phyloP scores from a whole-genome alignment of 2,113 vertebrate species.

The Scartelaos histophorus region DNA sequence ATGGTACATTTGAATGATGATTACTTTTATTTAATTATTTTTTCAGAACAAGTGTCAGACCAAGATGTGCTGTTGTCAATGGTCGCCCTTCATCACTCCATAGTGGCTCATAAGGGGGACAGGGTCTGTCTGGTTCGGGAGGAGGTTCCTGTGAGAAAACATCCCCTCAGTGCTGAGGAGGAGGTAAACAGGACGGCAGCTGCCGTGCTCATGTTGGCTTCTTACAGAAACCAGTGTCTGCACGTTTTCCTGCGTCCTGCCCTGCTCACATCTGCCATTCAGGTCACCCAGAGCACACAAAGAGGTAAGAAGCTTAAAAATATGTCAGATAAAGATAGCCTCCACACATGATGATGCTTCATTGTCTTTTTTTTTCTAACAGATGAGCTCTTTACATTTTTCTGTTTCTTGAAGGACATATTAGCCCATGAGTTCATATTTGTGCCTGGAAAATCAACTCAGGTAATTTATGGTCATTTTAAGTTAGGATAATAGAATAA shows the following conservation, averaged over 20 bases:
- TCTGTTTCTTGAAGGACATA: conserved; percentile 83
- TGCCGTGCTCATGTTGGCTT: conserved; percentile 81
- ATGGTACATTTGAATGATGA: background rate
- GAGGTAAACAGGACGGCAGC: conserved; percentile 69
- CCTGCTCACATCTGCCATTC: conserved; percentile 81
- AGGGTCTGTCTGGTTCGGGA: conserved; percentile 75
- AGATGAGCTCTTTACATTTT: conserved; percentile 85
- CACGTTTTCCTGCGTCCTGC: conserved; percentile 87
- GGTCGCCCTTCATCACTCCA: conserved; percentile 79
- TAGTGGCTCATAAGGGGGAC: conserved; percentile 70
- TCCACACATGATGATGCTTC: background rate
- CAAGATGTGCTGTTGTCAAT: conserved; percentile 80
- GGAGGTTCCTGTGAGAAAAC: conserved; percentile 45
- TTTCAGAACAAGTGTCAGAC: conserved; percentile 77
- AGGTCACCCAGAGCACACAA: conserved; percentile 67
- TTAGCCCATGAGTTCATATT: conserved; percentile 92
- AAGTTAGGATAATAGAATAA: background rate
- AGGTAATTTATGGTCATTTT: conserved; percentile 75
- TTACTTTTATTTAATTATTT: background rate
- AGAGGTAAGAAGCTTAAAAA: conserved; percentile 75
- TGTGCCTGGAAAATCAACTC: conserved; percentile 78
- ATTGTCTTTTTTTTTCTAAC: conserved; percentile 39
- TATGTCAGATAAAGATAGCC: background rate
- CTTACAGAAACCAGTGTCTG: conserved; percentile 89
- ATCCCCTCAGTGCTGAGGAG: conserved; percentile 66